Evolutionary conservation across 1,140 invertebrate species (phyloP), one percentile per base, ranked within the genome.

Genomic region (Aphaenogaster rudis): DNA sequence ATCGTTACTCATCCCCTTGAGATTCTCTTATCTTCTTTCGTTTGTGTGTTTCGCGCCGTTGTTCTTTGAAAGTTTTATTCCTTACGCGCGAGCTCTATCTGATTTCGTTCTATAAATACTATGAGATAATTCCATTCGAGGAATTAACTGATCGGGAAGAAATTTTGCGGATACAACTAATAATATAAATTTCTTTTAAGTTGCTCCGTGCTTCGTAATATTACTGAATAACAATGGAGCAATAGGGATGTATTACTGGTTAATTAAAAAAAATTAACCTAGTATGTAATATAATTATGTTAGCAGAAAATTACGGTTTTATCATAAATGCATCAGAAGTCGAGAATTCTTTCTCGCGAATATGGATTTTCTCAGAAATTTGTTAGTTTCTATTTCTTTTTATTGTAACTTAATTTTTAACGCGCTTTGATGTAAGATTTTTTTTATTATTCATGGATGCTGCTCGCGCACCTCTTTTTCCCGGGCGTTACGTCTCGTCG

Each of bases 41-140:
- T 82, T 59, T 74, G 52, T 81, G 50, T 82, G 28, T 84, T 74
- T 50, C 39, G 17, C 33, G 28, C 8, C n/a, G 33, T 42, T 61
- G 72, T 67, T 86, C 74, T 86, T 85, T 85, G 42, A 89, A 89
- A 88, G 79, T 87, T 89, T 87, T 78, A 88, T 89, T 78, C 45
- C 54, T 59, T 17, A 61, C 69, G 61, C 45, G 42, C 28, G 28
- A 28, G 28, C 28, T 28, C 28, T 82, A 88, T 88, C 86, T 84
- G 74, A 79, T 85, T 86, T 87, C 33, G 61, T 33, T 67, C 50
- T 57, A 79, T 79, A 86, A 86, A 79, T 79, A 64, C 74, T 77
- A 21, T 21, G 50, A 77, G 81, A 63, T 61, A 78, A 74, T 84
- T 2, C 17, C 54, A 76, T 76, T 84, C 45, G 13, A 74, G 9